phyloP scores from a whole-genome alignment of 1,140 invertebrate genomes.

The Teleogryllus occipitalis region DNA sequence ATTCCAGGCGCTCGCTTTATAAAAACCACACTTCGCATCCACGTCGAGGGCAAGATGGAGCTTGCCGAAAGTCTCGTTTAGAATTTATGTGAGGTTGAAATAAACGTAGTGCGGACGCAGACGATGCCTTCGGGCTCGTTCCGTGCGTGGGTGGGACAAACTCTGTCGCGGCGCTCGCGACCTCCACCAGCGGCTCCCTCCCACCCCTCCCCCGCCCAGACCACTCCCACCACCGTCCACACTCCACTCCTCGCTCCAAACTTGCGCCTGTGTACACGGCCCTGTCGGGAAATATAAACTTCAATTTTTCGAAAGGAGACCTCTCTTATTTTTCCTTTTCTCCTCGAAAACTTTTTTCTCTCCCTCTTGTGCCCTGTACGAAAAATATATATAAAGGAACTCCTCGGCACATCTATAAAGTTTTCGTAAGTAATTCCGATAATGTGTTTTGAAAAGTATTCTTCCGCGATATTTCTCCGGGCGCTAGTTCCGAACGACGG shows the following conservation, averaged over 20 bases:
- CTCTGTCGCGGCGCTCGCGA: too few species aligned
- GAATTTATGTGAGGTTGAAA: too few species aligned
- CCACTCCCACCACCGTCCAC: too few species aligned
- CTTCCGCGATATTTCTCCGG: neutral
- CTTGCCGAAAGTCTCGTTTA: too few species aligned
- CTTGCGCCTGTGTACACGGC: neutral
- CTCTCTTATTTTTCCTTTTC: neutral
- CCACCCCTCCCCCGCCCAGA: too few species aligned
- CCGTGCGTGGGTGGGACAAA: too few species aligned
- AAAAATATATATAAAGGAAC: neutral
- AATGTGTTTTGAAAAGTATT: conserved; percentile 6
- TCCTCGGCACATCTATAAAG: neutral
- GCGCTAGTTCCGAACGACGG: neutral
- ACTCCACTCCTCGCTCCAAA: neutral
- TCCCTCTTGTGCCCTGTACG: neutral
- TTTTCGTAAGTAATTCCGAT: conserved; percentile 5
- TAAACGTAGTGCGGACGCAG: too few species aligned
- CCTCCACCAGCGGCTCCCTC: too few species aligned
- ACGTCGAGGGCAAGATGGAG: too few species aligned
- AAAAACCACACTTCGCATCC: too few species aligned
- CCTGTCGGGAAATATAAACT: conserved; percentile 1
- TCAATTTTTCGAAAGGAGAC: neutral
- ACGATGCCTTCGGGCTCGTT: too few species aligned
- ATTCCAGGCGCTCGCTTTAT: too few species aligned
- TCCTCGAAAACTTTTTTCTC: neutral